Conservation (phyloP, 2,888 invertebrate species). For the Hirudinaria manillensis region DNA sequence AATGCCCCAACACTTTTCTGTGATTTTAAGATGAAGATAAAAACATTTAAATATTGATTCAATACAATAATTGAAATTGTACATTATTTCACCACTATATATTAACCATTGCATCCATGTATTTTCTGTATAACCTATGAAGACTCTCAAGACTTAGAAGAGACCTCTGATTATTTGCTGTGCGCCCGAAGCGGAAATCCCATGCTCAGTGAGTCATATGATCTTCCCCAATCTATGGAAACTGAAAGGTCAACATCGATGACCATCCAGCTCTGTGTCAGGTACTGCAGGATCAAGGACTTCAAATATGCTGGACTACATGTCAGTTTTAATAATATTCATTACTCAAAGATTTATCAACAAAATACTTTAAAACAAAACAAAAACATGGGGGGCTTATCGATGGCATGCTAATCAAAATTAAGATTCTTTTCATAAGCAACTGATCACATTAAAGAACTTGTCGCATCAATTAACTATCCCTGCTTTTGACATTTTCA, state of each 20-base stretch:
- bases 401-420: too few relatives aligned
- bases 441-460: too few relatives aligned
- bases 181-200: slow-evolving; percentile 22
- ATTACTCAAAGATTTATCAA: background rate
- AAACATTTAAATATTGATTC: too few relatives aligned
- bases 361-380: background rate
- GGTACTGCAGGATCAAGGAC: slow-evolving; percentile 13
- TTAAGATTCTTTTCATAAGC: too few relatives aligned
- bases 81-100: too few relatives aligned
- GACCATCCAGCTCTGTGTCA: background rate
- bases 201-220: background rate
- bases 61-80: too few relatives aligned
- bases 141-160: slow-evolving; percentile 9
- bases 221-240: background rate
- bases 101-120: too few relatives aligned
- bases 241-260: background rate
- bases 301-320: slow-evolving; percentile 5
- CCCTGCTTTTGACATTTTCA: too few relatives aligned
- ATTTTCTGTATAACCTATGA: too few relatives aligned
- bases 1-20: background rate
- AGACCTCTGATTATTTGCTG: background rate
- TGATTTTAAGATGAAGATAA: background rate
- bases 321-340: background rate
- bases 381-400: too few relatives aligned
- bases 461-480: too few relatives aligned